Percentiles rank a stretch among this genome's conserved stretches.
These are phyloP conservation scores for Notarius quadriscutis DNA, from an alignment of 2,113 vertebrate species.

Conservation along the genomic window DNA sequence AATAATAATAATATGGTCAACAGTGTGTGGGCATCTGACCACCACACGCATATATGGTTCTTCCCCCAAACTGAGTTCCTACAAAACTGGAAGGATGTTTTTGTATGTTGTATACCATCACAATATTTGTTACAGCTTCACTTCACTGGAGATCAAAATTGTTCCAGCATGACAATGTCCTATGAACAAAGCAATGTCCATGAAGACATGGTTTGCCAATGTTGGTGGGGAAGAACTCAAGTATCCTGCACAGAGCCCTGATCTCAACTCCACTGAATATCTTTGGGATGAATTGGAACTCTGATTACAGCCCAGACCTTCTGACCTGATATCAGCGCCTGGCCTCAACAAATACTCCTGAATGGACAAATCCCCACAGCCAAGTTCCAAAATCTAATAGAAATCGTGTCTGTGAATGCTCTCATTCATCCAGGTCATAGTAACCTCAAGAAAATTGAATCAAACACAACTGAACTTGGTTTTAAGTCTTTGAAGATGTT, in stretches of 20 bases:
- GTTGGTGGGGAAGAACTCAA: not conserved
- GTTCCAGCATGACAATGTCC: not conserved
- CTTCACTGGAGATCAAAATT: not conserved
- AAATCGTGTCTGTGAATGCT: too few species aligned
- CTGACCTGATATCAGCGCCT: not conserved
- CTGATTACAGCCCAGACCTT: not conserved
- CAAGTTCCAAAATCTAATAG: not conserved
- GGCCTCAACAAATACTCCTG: not conserved
- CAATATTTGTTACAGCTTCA: not conserved
- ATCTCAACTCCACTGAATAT: not conserved
- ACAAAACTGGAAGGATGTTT: not conserved
- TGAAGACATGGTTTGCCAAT: not conserved
- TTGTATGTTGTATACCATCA: not conserved
- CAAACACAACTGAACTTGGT: too few species aligned
- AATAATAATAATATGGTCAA: too few species aligned
- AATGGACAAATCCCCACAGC: not conserved
- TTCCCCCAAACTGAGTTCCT: too few species aligned
- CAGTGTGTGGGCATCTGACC: not conserved
- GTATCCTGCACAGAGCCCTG: not conserved
- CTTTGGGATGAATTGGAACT: not conserved
- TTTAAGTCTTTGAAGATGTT: too few species aligned
- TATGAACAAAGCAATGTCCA: not conserved
- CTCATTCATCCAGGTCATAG: too few species aligned
- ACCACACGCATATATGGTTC: not conserved
- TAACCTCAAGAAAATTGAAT: too few species aligned